Conservation (phyloP, 2,113 vertebrate species). For the Trematocara macrostoma region DNA sequence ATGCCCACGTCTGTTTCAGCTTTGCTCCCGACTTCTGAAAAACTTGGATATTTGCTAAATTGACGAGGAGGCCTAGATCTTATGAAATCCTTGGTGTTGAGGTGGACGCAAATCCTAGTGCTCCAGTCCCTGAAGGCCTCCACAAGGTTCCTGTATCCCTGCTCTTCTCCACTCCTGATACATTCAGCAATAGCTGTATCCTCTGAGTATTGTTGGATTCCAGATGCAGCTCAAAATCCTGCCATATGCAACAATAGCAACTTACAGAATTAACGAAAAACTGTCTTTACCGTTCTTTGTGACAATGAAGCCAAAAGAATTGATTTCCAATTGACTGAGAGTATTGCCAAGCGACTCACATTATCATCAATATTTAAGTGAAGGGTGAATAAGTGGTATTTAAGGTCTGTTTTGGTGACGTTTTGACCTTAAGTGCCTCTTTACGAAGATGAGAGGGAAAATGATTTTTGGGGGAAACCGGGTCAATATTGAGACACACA, state of each 20-base stretch:
- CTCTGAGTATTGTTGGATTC: background rate
- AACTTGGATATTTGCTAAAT: background rate
- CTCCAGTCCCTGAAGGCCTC: background rate
- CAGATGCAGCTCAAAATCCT: background rate
- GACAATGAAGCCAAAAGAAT: constrained; percentile 30
- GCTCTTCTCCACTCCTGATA: background rate
- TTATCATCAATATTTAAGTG: constrained; percentile 65
- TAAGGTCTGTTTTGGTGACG: constrained; percentile 54
- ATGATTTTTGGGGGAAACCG: background rate
- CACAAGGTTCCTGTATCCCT: background rate
- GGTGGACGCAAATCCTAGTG: background rate
- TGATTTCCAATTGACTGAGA: constrained; percentile 52
- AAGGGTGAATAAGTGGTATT: constrained; percentile 55
- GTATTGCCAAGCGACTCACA: constrained; percentile 12
- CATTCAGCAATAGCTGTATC: fast-evolving
- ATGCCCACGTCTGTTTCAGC: background rate
- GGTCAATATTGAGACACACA: constrained; percentile 47
- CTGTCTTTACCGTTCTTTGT: background rate
- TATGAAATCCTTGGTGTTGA: background rate
- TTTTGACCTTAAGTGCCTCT: constrained; percentile 64
- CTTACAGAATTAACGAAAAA: background rate
- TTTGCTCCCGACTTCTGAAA: background rate
- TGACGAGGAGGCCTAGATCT: background rate
- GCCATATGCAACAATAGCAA: background rate
- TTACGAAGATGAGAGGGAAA: constrained; percentile 14